Base-by-base conservation (phyloP, 2,113 vertebrate species). In the Peucedramus taeniatus region DNA sequence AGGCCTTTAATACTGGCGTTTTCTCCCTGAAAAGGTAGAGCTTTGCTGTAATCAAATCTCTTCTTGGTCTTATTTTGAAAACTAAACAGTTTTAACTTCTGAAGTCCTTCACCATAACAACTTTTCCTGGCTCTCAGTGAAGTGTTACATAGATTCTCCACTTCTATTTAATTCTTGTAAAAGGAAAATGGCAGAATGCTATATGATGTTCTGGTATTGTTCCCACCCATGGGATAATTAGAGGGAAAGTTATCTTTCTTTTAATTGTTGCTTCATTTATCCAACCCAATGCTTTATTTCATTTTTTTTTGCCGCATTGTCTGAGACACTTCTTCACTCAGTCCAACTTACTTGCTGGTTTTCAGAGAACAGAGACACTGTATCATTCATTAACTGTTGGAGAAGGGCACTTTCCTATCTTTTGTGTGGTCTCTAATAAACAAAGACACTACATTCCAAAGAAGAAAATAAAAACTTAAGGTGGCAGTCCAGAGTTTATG, bases 271-370 rank as follows among this genome's bases (percentile, higher is more conserved):
- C 23, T 90, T n/a, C 21, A 3, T 80, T 79, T 93, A 35, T 87
- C 50, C 50, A 69, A 20, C 21, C 40, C n/a, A 47, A 3, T 39
- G 27, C 57, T 78, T 3, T 17, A 15, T 87, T 80, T 72, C 3
- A 3, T 64, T 14, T 30, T 33, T 30, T 33, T 90, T 65, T 78
- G 15, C 11, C 81, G 37, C 8, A 6, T 94, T 77, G 19, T 88
- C 68, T 95, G 88, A 96, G 87, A 94, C 72, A 66, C 39, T 49
- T 94, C 82, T 95, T 87, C n/a, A 21, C 83, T 93, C 80, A 80
- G 35, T 72, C 17, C 15, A 61, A 80, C 45, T 87, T 86, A 75
- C 61, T 93, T 95, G 91, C 86, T 68, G 26, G 95, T 97, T 97
- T 81, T 96, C 68, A 91, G 87, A 85, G 66, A 82, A 86, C 93